These are phyloP conservation scores for Drosophila tsacasi DNA, from an alignment of 1,140 invertebrate genomes.

Conservation along the genomic window DNA sequence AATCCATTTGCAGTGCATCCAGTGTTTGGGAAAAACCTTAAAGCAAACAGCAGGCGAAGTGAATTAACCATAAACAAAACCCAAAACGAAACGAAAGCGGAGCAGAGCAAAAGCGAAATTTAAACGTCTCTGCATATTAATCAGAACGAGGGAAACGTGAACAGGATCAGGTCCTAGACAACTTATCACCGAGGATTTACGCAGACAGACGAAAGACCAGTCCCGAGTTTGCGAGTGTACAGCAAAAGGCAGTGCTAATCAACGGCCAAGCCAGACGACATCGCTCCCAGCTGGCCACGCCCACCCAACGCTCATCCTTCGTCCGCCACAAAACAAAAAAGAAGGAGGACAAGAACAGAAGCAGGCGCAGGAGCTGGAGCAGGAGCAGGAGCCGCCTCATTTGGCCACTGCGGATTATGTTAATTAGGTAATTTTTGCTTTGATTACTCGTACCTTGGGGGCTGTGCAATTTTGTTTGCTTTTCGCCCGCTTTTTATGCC, in stretches of 20 bases:
- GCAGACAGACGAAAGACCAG: conserved; percentile 15
- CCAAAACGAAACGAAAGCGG: conserved; percentile 21
- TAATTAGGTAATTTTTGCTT: conserved; percentile 85
- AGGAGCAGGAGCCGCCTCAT: conserved; percentile 62
- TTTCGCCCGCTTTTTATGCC: conserved; percentile 24
- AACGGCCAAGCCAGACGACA: conserved; percentile 56
- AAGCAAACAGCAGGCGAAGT: conserved; percentile 50
- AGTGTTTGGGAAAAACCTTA: conserved; percentile 46
- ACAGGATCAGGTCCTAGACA: conserved; percentile 57
- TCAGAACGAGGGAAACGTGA: conserved; percentile 45
- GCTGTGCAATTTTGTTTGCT: conserved; percentile 56
- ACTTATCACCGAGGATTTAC: conserved; percentile 78
- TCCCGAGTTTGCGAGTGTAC: conserved; percentile 22
- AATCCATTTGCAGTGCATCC: conserved; percentile 53
- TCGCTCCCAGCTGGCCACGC: conserved; percentile 16
- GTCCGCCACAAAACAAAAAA: conserved; percentile 4
- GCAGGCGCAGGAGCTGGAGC: conserved; percentile 6
- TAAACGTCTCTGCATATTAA: conserved; percentile 82
- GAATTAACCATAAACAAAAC: conserved; percentile 52
- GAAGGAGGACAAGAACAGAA: neutral
- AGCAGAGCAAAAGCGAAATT: conserved; percentile 67
- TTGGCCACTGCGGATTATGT: conserved; percentile 83
- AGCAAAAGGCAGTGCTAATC: conserved; percentile 64
- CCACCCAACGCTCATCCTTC: conserved; percentile 16
- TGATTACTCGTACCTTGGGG: conserved; percentile 77